phyloP scores from a whole-genome alignment of 1,140 invertebrate species.

The Achatina immaculata region DNA sequence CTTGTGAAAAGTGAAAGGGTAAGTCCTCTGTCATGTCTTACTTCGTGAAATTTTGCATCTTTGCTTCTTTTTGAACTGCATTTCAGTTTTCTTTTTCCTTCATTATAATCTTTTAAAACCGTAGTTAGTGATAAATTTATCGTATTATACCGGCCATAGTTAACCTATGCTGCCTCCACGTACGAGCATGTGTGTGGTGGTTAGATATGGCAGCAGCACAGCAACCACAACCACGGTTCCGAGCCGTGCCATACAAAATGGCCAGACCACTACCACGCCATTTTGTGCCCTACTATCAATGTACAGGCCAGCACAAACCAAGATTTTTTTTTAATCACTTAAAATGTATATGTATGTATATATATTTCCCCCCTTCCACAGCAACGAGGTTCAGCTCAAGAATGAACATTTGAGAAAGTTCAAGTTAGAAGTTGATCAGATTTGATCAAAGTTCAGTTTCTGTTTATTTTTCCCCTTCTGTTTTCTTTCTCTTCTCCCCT shows the following conservation, averaged over 20 bases:
- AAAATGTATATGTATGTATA: too few species aligned
- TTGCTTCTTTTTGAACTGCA: neutral
- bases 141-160: too few species aligned
- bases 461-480: neutral
- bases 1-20: slow-evolving; percentile 31
- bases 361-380: too few species aligned
- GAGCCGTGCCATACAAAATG: slow-evolving; percentile 25
- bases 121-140: too few species aligned
- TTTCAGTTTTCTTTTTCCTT: too few species aligned
- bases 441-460: slow-evolving; percentile 1
- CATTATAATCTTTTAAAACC: too few species aligned
- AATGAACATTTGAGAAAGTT: too few species aligned
- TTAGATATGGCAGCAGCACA: neutral
- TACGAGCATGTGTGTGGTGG: neutral
- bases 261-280: slow-evolving; percentile 35
- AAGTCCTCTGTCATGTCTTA: neutral
- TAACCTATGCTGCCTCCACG: neutral
- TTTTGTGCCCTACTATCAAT: slow-evolving; percentile 15
- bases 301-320: neutral
- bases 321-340: too few species aligned
- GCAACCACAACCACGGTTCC: slow-evolving; percentile 2
- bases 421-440: too few species aligned
- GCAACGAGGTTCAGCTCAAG: too few species aligned
- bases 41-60: neutral
- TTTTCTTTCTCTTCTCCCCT: neutral